Evolutionary conservation across 2,113 vertebrate genomes (phyloP).

Genomic region (Athene noctua): DNA sequence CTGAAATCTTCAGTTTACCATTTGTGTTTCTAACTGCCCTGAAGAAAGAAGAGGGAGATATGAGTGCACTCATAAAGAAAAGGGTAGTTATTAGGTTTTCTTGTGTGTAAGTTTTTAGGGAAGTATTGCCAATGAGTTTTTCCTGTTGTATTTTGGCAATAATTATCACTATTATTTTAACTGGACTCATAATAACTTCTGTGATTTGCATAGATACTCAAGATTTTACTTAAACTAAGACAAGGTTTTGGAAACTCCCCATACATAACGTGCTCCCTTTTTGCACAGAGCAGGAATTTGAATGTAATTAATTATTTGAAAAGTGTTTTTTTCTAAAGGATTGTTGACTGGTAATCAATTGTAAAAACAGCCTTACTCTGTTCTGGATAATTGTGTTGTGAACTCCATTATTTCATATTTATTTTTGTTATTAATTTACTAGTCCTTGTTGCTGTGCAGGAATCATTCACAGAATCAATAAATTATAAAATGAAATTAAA

Average conservation of each 20-base stretch:
- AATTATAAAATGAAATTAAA: neutral
- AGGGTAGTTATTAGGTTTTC: neutral
- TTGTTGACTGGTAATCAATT: neutral
- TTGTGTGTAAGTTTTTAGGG: neutral
- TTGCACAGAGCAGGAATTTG: neutral
- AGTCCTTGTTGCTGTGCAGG: neutral
- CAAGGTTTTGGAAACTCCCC: accelerated
- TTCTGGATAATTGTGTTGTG: neutral
- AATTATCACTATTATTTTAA: neutral
- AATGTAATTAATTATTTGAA: neutral
- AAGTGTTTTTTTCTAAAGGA: neutral
- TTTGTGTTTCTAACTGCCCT: neutral
- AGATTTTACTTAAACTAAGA: neutral
- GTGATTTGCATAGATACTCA: neutral
- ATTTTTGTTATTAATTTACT: neutral
- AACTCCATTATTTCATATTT: neutral
- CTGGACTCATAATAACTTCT: neutral
- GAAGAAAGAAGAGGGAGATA: neutral
- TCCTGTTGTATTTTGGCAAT: neutral
- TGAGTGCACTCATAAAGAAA: too few relatives aligned
- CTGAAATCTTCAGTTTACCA: neutral
- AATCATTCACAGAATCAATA: neutral
- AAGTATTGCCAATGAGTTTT: neutral
- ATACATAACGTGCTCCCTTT: neutral
- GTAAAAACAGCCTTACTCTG: neutral